Evolutionary conservation across 2,113 vertebrate species (phyloP).

Genomic region (Philantomba maxwellii): DNA sequence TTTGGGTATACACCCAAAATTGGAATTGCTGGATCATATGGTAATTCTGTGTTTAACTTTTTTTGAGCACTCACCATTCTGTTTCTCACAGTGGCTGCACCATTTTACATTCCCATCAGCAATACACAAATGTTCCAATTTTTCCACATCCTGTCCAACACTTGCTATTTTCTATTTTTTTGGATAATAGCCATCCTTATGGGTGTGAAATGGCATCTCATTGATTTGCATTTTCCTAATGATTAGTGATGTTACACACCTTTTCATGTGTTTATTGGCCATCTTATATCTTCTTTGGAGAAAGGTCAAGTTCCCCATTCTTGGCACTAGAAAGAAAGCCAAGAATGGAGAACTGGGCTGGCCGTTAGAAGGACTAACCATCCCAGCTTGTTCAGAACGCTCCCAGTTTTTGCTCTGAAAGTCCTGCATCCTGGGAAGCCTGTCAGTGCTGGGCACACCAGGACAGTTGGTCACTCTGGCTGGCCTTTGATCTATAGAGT

Average conservation of each 20-base stretch:
- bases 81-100: background rate
- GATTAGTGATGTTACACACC: background rate
- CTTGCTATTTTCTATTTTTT: background rate
- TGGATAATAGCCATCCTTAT: background rate
- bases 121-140: background rate
- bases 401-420: background rate
- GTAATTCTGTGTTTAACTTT: background rate
- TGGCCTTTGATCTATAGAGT: background rate
- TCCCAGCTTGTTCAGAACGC: background rate
- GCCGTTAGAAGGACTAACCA: background rate
- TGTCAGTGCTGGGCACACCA: background rate
- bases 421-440: background rate
- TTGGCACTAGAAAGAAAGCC: background rate
- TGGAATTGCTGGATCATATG: background rate
- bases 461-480: background rate
- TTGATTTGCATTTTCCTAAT: background rate
- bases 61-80: background rate
- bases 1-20: background rate
- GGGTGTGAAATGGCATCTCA: background rate
- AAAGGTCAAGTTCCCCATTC: background rate
- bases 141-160: background rate
- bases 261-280: background rate
- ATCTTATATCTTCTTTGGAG: background rate
- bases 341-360: background rate
- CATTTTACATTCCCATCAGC: background rate